Conservation (phyloP, 2,113 vertebrate species). For the Hemiscyllium ocellatum region DNA sequence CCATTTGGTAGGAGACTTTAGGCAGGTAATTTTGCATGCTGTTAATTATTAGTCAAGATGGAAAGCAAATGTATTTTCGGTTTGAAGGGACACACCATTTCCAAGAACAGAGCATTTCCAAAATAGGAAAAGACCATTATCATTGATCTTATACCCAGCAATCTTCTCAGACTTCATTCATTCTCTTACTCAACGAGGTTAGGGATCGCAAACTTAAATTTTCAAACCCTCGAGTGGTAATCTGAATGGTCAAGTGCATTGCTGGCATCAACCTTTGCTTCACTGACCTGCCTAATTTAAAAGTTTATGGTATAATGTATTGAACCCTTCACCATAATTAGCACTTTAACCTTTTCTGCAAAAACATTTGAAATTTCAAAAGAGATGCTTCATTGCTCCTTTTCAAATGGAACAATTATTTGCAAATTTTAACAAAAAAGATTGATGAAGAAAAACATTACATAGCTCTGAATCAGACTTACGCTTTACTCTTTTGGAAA, state of each 20-base stretch:
- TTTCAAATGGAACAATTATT: neutral
- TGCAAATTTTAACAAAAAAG: neutral
- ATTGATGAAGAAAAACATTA: neutral
- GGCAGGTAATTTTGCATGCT: neutral
- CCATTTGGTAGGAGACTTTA: neutral
- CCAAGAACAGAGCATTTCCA: neutral
- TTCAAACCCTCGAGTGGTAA: neutral
- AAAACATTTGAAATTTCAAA: neutral
- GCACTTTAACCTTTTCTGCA: neutral
- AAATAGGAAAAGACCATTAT: neutral
- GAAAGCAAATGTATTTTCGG: neutral
- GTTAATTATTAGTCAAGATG: neutral
- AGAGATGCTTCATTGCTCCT: neutral
- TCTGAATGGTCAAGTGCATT: neutral
- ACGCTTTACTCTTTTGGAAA: neutral
- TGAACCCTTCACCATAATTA: neutral
- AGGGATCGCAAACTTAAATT: neutral
- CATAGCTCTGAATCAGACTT: neutral
- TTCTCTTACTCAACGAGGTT: neutral
- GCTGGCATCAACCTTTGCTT: neutral
- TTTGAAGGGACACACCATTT: neutral
- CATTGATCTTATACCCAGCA: neutral
- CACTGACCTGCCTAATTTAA: neutral
- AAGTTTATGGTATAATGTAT: neutral
- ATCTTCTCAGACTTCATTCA: neutral